These are phyloP conservation scores for Xestia ashworthii DNA, from an alignment of 2,888 invertebrate species.

Conservation along the genomic window DNA sequence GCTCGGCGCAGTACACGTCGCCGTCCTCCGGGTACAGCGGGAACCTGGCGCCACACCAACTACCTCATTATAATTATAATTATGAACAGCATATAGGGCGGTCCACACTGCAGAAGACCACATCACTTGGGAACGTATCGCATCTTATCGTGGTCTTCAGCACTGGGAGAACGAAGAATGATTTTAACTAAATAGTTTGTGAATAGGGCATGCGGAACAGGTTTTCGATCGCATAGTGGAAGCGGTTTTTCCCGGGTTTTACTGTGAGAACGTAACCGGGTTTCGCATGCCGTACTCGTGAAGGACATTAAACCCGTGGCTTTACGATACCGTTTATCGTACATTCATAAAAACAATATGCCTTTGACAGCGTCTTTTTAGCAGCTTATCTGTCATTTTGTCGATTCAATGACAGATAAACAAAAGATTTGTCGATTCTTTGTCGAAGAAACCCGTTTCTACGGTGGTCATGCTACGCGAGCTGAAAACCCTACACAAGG, in stretches of 20 bases:
- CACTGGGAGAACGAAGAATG: background rate
- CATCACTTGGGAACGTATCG: background rate
- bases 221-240: too few relatives aligned
- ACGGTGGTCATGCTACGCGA: too few relatives aligned
- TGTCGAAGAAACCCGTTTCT: too few relatives aligned
- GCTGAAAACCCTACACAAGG: background rate
- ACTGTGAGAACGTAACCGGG: too few relatives aligned
- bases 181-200: background rate
- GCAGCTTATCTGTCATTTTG: too few relatives aligned
- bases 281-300: background rate
- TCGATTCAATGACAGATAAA: too few relatives aligned
- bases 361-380: background rate
- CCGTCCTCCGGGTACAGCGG: constrained; percentile 87
- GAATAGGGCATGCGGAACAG: background rate
- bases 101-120: background rate
- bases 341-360: background rate
- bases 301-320: background rate
- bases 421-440: too few relatives aligned
- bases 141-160: background rate
- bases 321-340: background rate
- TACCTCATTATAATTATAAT: background rate
- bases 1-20: constrained; percentile 79
- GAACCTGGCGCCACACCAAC: constrained; percentile 75
- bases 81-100: background rate
- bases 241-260: too few relatives aligned